phyloP scores from a whole-genome alignment of 2,888 invertebrate species.

The Diplazon laetatorius region DNA sequence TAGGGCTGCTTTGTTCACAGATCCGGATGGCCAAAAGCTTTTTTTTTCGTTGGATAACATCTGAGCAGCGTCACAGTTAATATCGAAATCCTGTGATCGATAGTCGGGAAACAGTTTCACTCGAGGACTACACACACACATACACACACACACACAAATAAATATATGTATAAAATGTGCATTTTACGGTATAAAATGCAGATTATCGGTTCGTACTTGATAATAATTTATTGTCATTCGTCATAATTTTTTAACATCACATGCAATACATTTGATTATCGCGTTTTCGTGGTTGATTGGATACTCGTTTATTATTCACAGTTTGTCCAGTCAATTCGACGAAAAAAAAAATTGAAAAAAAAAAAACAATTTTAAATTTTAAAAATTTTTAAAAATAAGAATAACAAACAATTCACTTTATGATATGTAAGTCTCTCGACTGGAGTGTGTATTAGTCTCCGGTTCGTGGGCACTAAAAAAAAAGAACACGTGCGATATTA shows the following conservation, averaged over 20 bases:
- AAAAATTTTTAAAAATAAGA: no score
- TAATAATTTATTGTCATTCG: constrained; percentile 56
- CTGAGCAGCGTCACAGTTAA: not conserved
- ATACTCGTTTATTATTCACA: constrained; percentile 13
- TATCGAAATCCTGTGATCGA: not conserved
- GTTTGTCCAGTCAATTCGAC: constrained; percentile 9
- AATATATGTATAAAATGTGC: no score
- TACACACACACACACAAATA: not conserved
- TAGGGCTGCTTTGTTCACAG: not conserved
- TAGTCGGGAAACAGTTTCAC: not conserved
- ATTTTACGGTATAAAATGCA: no score
- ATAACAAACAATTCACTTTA: no score
- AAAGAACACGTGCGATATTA: constrained; percentile 10
- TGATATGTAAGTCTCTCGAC: constrained; percentile 52
- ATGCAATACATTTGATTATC: constrained; percentile 32
- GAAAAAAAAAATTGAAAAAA: constrained; percentile 16
- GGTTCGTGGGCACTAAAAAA: not conserved
- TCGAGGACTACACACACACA: no score
- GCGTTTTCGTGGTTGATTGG: constrained; percentile 24
- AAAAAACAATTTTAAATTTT: no score
- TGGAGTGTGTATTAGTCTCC: not conserved
- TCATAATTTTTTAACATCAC: constrained; percentile 31
- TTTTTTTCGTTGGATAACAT: not conserved
- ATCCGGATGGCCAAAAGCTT: not conserved
- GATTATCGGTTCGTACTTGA: constrained; percentile 10